Evolutionary conservation across 1,140 invertebrate genomes (phyloP), one percentile per base, ranked within the genome.

Genomic region (Ptiloglossa arizonensis): DNA sequence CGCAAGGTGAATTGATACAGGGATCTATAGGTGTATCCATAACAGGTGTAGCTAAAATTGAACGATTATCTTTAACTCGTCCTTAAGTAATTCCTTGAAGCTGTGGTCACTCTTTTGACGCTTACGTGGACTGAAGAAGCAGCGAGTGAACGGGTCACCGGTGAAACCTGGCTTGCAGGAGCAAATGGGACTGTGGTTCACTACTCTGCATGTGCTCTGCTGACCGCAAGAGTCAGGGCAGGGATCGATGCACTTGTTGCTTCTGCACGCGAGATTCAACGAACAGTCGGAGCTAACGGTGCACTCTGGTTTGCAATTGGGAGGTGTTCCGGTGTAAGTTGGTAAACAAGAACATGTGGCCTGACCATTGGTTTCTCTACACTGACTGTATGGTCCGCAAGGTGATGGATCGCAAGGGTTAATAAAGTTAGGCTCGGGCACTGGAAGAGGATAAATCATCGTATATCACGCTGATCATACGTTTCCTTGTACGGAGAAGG

Each of bases 131-230:
- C 41, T 80, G 19, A 57, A 90, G 60, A 82, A 82, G 80, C 94
- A 95, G 68, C 93, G 89, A 52, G 88, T 87, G 79, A 95, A 94
- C 32, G 95, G 94, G 89, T 96, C 93, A 17, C 94, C 93, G 68
- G 90, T 93, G 82, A 92, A 94, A 2, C 93, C 93, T 60, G 86
- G 52, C 69, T 93, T 91, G 86, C 96, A 96, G 64, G 93, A 94
- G 89, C 96, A 97, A 52, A 94, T 95, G 0, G 96, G 94, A 54
- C 95, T 94, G 85, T 96, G 96, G 90, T 95, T 96, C 48, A 95
- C 92, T 5, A 96, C 95, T 83, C 94, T 93, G 86, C 96, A 97
- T 63, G 94, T 90, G 19, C 96, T 95, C 87, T 96, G 95, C 2
- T 93, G 83, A 48, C 95, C 96, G 89, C 96, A 97, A 44, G 95